These are phyloP conservation scores for Polydrusus tereticollis DNA, from an alignment of 2,888 invertebrate genomes.

Conservation along the genomic window DNA sequence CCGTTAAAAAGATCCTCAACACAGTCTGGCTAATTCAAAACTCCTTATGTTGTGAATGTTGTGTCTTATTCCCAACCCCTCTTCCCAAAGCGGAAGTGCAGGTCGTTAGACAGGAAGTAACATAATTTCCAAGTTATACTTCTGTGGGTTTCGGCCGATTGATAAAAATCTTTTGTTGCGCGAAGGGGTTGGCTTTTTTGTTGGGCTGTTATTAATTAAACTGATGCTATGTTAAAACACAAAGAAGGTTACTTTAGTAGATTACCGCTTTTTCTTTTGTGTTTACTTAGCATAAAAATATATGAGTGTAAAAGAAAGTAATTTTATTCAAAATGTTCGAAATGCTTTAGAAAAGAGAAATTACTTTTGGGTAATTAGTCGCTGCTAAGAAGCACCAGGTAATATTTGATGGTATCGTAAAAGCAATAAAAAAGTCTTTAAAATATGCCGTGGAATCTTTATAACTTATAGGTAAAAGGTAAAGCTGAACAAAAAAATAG, in stretches of 20 bases:
- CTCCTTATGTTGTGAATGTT: conserved; percentile 33
- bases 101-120: conserved; percentile 44
- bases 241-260: not conserved
- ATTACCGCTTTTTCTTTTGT: not conserved
- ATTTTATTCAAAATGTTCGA: too few relatives aligned
- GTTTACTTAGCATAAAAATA: not conserved
- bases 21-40: conserved; percentile 12
- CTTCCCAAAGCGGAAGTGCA: conserved; percentile 33
- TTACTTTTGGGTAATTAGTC: too few relatives aligned
- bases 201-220: conserved; percentile 27
- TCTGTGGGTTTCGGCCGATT: conserved; percentile 36
- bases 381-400: too few relatives aligned
- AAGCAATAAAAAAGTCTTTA: too few relatives aligned
- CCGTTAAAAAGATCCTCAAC: conserved; percentile 2
- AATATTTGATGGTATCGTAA: too few relatives aligned
- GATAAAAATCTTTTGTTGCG: conserved; percentile 37
- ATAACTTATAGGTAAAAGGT: too few relatives aligned
- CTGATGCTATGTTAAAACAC: conserved; percentile 3
- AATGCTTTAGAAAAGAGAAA: too few relatives aligned
- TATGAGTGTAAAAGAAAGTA: not conserved
- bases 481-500: too few relatives aligned
- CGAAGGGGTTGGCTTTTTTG: conserved; percentile 14
- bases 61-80: conserved; percentile 18
- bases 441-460: too few relatives aligned
- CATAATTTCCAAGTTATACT: conserved; percentile 40